A percentile compares a stretch with the other conserved stretches of the same genome.
These are phyloP conservation scores for Panorpa germanica DNA, from an alignment of 2,888 invertebrate genomes.

Conservation along the genomic window DNA sequence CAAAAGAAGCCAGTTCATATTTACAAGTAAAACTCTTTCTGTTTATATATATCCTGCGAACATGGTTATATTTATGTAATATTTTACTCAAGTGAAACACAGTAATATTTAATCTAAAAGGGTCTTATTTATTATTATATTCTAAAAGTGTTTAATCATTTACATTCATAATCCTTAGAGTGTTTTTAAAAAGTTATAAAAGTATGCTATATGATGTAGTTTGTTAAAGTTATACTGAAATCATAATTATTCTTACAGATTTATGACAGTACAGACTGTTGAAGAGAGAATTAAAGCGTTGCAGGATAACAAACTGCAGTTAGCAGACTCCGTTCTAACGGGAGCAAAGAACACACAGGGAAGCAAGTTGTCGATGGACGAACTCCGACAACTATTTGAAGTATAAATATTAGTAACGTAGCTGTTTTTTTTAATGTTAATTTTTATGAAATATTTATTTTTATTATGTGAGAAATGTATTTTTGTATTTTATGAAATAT, in stretches of 20 bases:
- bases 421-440: too few species aligned
- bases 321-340: conserved; percentile 63
- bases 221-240: background rate
- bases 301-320: conserved; percentile 57
- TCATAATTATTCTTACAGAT: conserved; percentile 28
- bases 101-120: too few species aligned
- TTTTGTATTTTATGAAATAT: too few species aligned
- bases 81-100: too few species aligned
- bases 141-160: too few species aligned
- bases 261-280: conserved; percentile 69
- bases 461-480: too few species aligned
- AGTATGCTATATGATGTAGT: too few species aligned
- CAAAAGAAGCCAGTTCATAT: conserved; percentile 65
- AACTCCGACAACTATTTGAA: conserved; percentile 54
- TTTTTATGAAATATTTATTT: too few species aligned
- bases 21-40: conserved; percentile 45
- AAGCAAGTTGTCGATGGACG: conserved; percentile 60
- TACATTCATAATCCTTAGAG: too few species aligned
- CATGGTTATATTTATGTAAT: too few species aligned
- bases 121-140: too few species aligned
- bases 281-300: conserved; percentile 69
- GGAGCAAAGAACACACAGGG: conserved; percentile 39
- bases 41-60: too few species aligned
- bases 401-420: conserved; percentile 23
- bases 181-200: conserved; percentile 1